Evolutionary conservation across 2,888 invertebrate genomes (phyloP).

Genomic region (Lordiphosa andalusiaca): DNA sequence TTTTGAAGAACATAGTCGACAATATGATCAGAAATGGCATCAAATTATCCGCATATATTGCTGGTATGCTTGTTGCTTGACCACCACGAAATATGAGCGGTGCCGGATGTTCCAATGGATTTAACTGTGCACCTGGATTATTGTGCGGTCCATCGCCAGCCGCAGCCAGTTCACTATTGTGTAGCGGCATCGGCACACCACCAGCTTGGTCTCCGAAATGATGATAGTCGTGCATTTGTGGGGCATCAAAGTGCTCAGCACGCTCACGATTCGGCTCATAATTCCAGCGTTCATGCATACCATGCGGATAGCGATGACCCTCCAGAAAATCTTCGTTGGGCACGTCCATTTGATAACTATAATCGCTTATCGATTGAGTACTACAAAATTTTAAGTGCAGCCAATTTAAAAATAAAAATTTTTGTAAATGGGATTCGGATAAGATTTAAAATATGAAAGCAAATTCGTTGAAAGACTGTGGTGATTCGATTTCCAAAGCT

Average conservation of each 20-base stretch:
- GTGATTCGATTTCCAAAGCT: too few species aligned
- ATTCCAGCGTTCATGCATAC: background rate
- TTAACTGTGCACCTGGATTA: background rate
- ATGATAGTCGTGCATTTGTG: background rate
- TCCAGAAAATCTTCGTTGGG: background rate
- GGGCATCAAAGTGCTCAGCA: background rate
- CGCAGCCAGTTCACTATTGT: constrained; percentile 6
- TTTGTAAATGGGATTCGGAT: too few species aligned
- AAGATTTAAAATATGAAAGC: too few species aligned
- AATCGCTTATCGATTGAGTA: too few species aligned
- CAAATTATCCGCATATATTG: constrained; percentile 9
- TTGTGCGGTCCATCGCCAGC: constrained; percentile 44
- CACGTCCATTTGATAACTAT: background rate
- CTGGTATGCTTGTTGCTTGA: constrained; percentile 6
- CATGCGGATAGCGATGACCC: constrained; percentile 7
- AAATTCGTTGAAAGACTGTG: too few species aligned
- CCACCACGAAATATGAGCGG: constrained; percentile 11
- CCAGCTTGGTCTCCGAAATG: background rate
- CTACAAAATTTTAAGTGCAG: too few species aligned
- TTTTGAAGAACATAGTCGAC: constrained; percentile 23
- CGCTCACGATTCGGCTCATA: background rate
- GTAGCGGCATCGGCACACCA: background rate
- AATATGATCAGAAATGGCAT: constrained; percentile 29
- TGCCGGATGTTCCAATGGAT: background rate
- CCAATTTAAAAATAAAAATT: too few species aligned